Evolutionary conservation across 2,797 vertebrate genomes (phyloP).

Genomic region (Cottoperca gobio): DNA sequence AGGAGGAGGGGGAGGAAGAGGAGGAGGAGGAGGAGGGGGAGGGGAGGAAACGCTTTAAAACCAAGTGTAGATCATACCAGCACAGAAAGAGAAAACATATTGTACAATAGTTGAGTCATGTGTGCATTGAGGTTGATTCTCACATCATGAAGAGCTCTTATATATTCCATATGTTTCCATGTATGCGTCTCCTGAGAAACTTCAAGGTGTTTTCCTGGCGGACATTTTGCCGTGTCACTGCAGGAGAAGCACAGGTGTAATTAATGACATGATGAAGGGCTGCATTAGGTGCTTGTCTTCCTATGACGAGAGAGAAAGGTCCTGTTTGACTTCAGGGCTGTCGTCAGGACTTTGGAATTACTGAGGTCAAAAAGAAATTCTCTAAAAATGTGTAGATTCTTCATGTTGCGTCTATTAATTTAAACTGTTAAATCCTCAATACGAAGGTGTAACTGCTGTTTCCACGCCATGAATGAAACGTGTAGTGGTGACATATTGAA

Average conservation of each 20-base stretch:
- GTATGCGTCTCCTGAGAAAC: background rate
- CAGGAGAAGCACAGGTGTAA: constrained; percentile 15
- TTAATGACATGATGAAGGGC: constrained; percentile 28
- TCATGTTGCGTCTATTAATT: no score
- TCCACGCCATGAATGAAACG: background rate
- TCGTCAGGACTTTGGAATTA: constrained; percentile 4
- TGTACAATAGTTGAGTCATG: background rate
- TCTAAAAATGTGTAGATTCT: no score
- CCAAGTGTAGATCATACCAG: constrained; percentile 5
- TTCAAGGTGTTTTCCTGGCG: background rate
- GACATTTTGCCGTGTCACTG: background rate
- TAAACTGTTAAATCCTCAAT: no score
- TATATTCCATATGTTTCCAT: no score
- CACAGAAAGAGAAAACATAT: constrained; percentile 1
- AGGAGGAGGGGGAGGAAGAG: constrained; percentile 7
- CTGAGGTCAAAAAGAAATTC: no score
- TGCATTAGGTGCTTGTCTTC: constrained; percentile 1
- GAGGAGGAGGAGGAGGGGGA: constrained; percentile 17
- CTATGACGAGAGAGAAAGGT: background rate
- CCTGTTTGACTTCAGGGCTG: background rate
- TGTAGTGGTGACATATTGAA: background rate
- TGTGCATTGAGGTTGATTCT: constrained; percentile 9
- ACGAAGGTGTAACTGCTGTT: background rate
- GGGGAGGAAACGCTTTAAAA: constrained; percentile 32
- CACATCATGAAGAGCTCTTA: background rate